Conservation (phyloP, 2,113 vertebrate genomes). For the Toxostoma redivivum region DNA sequence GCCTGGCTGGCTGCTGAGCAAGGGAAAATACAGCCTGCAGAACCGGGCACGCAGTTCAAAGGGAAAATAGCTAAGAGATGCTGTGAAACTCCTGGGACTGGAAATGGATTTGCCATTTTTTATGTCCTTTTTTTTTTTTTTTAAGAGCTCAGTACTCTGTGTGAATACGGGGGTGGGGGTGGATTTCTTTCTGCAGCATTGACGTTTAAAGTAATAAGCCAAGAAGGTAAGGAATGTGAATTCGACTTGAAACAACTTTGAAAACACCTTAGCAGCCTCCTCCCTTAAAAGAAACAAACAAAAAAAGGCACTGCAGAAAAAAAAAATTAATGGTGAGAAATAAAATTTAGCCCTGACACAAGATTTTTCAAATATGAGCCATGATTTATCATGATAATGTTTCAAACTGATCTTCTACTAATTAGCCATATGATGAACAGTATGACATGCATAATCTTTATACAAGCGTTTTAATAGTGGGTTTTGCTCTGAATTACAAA, state of each 20-base stretch:
- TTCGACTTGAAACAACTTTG: constrained; percentile 21
- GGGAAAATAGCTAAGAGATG: not conserved
- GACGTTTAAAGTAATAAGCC: not conserved
- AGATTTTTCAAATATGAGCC: not conserved
- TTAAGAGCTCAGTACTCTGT: not conserved
- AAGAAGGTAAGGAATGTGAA: not conserved
- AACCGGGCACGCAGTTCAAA: accelerated
- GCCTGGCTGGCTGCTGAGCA: not conserved
- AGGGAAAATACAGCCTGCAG: accelerated
- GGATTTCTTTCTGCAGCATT: not conserved
- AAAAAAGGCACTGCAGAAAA: not conserved
- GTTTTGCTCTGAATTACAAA: not conserved
- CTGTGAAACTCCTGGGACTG: not conserved
- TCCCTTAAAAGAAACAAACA: not conserved
- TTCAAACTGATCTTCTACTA: not conserved
- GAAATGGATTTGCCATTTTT: not conserved
- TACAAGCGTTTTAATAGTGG: not conserved
- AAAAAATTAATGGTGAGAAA: not conserved
- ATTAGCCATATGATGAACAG: not conserved
- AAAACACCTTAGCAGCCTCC: not conserved
- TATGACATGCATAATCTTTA: not conserved
- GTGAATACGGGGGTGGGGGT: accelerated
- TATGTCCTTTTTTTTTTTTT: not conserved
- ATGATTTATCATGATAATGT: not conserved
- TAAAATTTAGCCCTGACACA: not conserved